Evolutionary conservation across 2,888 invertebrate species (phyloP).

Genomic region (Spilosoma lubricipeda): DNA sequence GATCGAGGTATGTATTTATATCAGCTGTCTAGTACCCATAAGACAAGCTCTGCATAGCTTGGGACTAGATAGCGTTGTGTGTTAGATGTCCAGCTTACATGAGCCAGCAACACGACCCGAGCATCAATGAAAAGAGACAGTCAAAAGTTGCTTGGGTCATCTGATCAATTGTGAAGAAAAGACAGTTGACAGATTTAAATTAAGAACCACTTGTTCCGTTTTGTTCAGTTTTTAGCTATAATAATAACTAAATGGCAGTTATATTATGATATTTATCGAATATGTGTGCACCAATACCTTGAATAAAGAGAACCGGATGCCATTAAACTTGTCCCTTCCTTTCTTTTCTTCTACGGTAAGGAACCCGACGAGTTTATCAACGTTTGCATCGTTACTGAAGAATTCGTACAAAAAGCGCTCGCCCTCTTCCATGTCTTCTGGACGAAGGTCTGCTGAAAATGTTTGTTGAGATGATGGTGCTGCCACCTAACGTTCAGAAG

Average conservation of each 20-base stretch:
- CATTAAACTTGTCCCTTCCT: conserved; percentile 92
- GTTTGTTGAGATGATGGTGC: conserved; percentile 89
- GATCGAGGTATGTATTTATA: no score
- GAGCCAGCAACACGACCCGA: no score
- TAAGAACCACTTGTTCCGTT: background rate
- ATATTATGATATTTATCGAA: background rate
- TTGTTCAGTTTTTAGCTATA: background rate
- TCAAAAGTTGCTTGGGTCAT: no score
- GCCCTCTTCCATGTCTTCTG: conserved; percentile 87
- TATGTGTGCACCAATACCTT: conserved; percentile 82
- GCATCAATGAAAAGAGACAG: no score
- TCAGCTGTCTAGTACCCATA: no score
- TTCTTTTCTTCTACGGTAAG: conserved; percentile 95
- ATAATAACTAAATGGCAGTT: background rate
- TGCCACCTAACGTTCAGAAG: conserved; percentile 88
- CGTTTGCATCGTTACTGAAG: conserved; percentile 88
- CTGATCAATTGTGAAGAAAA: no score
- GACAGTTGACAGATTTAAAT: background rate
- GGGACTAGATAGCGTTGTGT: no score
- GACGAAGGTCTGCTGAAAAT: conserved; percentile 77
- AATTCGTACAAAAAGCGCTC: conserved; percentile 89
- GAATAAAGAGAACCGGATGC: conserved; percentile 89
- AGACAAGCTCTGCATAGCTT: no score
- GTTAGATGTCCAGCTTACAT: no score
- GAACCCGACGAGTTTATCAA: conserved; percentile 90